Evolutionary conservation across 2,797 vertebrate genomes (phyloP).

Genomic region (Leptatherina wallacei): DNA sequence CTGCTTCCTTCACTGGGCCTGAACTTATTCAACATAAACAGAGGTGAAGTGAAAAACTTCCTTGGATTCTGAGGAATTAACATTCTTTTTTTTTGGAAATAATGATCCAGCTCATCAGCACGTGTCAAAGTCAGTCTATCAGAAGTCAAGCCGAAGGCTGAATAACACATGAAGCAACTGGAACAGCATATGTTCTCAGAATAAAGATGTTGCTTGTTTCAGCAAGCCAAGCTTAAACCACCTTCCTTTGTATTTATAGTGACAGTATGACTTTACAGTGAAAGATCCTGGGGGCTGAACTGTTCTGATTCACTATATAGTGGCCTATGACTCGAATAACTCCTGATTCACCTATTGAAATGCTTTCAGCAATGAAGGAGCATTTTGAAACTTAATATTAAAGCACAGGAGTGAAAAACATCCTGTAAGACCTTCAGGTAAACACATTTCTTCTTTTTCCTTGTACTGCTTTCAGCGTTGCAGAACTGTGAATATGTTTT

Average conservation of each 20-base stretch:
- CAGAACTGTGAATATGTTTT: constrained; percentile 50
- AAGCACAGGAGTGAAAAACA: constrained; percentile 44
- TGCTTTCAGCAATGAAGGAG: constrained; percentile 56
- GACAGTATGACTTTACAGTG: too few species aligned
- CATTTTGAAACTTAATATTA: not conserved
- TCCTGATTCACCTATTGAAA: constrained; percentile 10
- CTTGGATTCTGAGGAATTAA: not conserved
- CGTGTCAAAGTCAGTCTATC: too few species aligned
- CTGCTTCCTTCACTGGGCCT: not conserved
- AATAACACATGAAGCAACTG: too few species aligned
- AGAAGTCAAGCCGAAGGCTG: too few species aligned
- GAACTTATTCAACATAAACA: not conserved
- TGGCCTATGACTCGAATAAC: not conserved
- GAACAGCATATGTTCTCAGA: too few species aligned
- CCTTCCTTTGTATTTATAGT: too few species aligned
- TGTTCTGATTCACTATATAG: not conserved
- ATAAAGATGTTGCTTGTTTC: too few species aligned
- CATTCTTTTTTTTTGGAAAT: not conserved
- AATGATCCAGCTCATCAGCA: not conserved
- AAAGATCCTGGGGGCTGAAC: too few species aligned
- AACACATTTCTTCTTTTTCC: constrained; percentile 4
- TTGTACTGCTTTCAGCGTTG: constrained; percentile 14
- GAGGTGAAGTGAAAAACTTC: not conserved
- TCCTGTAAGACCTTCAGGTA: not conserved
- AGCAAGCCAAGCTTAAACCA: too few species aligned